Evolutionary conservation across 2,113 vertebrate species (phyloP).

Genomic region (Tringa solitaria): DNA sequence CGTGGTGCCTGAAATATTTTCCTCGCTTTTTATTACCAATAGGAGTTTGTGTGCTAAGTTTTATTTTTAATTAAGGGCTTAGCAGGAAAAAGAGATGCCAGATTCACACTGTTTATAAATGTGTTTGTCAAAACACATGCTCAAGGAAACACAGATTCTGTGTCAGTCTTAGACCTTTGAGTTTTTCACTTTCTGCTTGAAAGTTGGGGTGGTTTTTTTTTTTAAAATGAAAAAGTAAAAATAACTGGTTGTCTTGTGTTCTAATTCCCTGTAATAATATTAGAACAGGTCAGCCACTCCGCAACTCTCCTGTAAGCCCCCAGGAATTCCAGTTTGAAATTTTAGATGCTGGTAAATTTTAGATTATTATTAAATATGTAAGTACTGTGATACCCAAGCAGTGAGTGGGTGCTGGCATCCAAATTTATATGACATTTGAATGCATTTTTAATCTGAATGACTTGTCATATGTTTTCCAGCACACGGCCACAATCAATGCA

Average conservation of each 20-base stretch:
- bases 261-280: not conserved
- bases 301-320: not conserved
- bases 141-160: not conserved
- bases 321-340: not conserved
- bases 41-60: not conserved
- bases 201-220: not conserved
- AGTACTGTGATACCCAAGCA: not conserved
- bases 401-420: not conserved
- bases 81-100: not conserved
- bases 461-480: slow-evolving; percentile 5
- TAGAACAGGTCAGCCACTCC: not conserved
- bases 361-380: not conserved
- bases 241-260: not conserved
- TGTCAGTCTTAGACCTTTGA: not conserved
- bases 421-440: not conserved
- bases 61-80: not conserved
- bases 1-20: not conserved
- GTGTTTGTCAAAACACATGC: not conserved
- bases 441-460: not conserved
- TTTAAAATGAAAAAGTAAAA: not conserved
- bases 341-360: not conserved
- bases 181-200: not conserved
- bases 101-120: not conserved
- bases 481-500: rapidly evolving
- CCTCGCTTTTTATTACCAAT: not conserved